phyloP scores from a whole-genome alignment of 2,797 vertebrate species.

The Novumbra hubbsi region DNA sequence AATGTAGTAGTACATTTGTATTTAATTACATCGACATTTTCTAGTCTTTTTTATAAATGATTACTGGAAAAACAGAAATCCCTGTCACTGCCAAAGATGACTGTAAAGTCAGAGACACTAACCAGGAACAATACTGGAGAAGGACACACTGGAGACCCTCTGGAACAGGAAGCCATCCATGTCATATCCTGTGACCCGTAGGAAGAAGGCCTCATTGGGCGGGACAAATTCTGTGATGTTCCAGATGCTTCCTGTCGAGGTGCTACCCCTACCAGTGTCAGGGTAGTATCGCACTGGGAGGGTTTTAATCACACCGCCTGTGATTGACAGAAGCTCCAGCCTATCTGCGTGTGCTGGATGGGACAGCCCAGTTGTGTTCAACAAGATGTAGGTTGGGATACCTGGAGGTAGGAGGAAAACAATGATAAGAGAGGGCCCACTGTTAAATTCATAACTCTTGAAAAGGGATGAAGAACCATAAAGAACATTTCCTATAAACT shows the following conservation, averaged over 20 bases:
- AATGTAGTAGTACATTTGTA: background rate
- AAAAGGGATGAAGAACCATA: background rate
- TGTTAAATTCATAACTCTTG: background rate
- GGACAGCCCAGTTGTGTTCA: constrained; percentile 90
- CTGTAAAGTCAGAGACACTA: constrained; percentile 40
- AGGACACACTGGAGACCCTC: constrained; percentile 94
- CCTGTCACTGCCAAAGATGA: background rate
- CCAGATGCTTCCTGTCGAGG: constrained; percentile 80
- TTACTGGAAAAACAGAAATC: background rate
- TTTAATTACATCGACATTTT: background rate
- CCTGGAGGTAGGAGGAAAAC: constrained; percentile 69
- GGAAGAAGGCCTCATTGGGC: constrained; percentile 91
- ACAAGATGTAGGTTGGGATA: constrained; percentile 90
- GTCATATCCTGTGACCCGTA: constrained; percentile 90
- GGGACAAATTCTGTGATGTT: constrained; percentile 95
- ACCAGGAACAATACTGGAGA: constrained; percentile 92
- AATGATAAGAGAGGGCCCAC: background rate
- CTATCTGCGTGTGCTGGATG: constrained; percentile 85
- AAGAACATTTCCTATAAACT: background rate
- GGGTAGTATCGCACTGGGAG: constrained; percentile 89
- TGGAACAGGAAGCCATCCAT: constrained; percentile 87
- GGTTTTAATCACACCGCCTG: constrained; percentile 83
- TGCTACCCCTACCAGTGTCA: constrained; percentile 69
- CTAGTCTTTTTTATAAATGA: background rate
- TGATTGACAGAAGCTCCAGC: constrained; percentile 87